Conservation (phyloP, 2,888 invertebrate genomes). For the Drosophila mimica region DNA sequence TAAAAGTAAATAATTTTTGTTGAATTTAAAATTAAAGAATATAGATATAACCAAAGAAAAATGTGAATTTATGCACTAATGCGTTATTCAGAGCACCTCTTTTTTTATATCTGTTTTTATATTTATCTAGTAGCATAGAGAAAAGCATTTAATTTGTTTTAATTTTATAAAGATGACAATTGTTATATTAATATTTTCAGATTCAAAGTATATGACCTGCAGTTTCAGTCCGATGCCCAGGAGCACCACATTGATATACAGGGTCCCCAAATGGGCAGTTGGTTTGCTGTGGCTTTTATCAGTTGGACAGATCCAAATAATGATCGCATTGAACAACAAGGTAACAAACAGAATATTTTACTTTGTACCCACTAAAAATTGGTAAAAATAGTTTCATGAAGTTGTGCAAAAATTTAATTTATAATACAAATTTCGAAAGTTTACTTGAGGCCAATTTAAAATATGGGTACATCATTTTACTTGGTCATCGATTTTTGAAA, state of each 20-base stretch:
- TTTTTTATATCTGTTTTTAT: too few relatives aligned
- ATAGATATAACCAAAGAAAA: too few relatives aligned
- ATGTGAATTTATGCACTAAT: not conserved
- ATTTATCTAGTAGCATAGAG: too few relatives aligned
- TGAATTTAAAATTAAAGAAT: not conserved
- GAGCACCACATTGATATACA: conserved; percentile 87
- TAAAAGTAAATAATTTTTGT: not conserved
- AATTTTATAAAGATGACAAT: not conserved
- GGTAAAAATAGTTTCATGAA: not conserved
- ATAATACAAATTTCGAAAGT: too few relatives aligned
- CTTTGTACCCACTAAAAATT: not conserved
- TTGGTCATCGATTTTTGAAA: not conserved
- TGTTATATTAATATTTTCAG: conserved; percentile 15
- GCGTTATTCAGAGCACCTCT: too few relatives aligned
- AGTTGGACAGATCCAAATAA: conserved; percentile 91
- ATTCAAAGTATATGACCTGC: conserved; percentile 86
- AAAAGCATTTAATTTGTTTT: not conserved
- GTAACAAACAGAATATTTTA: conserved; percentile 84
- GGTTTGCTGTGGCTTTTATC: conserved; percentile 92
- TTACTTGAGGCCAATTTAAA: not conserved
- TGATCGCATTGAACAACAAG: conserved; percentile 91
- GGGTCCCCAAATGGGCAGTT: conserved; percentile 90
- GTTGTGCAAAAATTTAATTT: not conserved
- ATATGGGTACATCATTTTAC: not conserved
- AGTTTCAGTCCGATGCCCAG: conserved; percentile 88